phyloP scores from a whole-genome alignment of 2,888 invertebrate genomes.

The Teleiodes luculella region DNA sequence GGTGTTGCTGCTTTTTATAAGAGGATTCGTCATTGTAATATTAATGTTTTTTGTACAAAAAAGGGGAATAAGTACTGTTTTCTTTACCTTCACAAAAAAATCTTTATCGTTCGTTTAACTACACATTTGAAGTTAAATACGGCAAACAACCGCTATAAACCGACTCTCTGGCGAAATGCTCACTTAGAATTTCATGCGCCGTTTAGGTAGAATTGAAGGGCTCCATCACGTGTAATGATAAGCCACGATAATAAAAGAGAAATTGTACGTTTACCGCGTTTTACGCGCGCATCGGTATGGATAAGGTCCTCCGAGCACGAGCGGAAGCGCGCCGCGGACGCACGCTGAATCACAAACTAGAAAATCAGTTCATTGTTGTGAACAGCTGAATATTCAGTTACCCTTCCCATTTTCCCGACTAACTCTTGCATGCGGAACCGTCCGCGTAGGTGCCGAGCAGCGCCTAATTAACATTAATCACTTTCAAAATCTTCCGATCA shows the following conservation, averaged over 20 bases:
- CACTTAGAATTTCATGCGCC: constrained; percentile 41
- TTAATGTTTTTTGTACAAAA: neutral
- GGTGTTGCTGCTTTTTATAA: neutral
- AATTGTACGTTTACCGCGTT: constrained; percentile 46
- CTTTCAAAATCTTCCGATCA: constrained; percentile 1
- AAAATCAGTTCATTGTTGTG: constrained; percentile 65
- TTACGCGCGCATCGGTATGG: constrained; percentile 43
- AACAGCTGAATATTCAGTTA: constrained; percentile 59
- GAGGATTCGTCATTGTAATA: no score
- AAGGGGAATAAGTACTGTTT: neutral
- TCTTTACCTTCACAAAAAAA: constrained; percentile 5
- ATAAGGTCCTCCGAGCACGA: constrained; percentile 35
- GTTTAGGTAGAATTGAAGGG: constrained; percentile 41
- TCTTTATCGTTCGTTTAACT: constrained; percentile 11
- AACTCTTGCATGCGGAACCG: constrained; percentile 49
- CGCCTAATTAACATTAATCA: constrained; percentile 18
- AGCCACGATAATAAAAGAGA: constrained; percentile 40
- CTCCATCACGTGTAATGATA: constrained; percentile 41
- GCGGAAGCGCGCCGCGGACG: constrained; percentile 56
- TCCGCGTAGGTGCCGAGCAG: constrained; percentile 35
- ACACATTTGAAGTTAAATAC: constrained; percentile 20
- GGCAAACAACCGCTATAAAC: constrained; percentile 32
- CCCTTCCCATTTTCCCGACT: constrained; percentile 45
- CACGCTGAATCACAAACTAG: constrained; percentile 64
- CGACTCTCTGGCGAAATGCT: constrained; percentile 25